Evolutionary conservation across 2,888 invertebrate genomes (phyloP), one percentile per base, ranked within the genome.

Genomic region (Phyllotreta cruciferae): DNA sequence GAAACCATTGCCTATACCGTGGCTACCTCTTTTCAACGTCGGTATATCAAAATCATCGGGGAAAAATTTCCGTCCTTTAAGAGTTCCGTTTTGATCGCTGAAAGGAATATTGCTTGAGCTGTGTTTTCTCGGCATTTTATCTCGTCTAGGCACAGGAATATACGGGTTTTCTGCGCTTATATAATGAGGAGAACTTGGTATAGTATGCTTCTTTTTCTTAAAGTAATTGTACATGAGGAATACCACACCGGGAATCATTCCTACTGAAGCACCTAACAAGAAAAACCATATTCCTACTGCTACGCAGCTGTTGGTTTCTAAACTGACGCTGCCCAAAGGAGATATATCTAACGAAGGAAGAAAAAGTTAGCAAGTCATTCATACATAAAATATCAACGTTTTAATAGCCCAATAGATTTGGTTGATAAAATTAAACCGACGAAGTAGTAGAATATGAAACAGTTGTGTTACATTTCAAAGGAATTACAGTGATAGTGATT

Each of bases 161-260:
- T 93, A 93, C 68, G 92, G 90, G 78, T 93, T 93, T 75, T 91
- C 92, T 0, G 90, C 85, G 35, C 90, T 88, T 71, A 91, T 91
- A 77, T 93, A 94, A 77, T 91, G 92, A 0, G 92, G 92, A 56
- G 91, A 90, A 44, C 91, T 88, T 0, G 91, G 90, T 3, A 91
- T 86, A 39, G 87, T 83, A 36, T 85, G 85, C 62, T 81, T 82
- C 65, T 82, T 76, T 71, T 75, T 78, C 82, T 77, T 77, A 37
- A 72, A 37, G 13, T 66, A 67, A 24, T 70, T 67, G 60, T 65
- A 65, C 7, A 58, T 57, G 77, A 77, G 69, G 60, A 77, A 77
- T 50, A 75, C 71, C 58, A 77, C 72, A 50, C 74, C 74, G 37
- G 76, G 72, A 55, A 77, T 67, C 34, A 75, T 63, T 13, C 78